Evolutionary conservation across 1,140 invertebrate species (phyloP).

Genomic region (Drosophila saltans): DNA sequence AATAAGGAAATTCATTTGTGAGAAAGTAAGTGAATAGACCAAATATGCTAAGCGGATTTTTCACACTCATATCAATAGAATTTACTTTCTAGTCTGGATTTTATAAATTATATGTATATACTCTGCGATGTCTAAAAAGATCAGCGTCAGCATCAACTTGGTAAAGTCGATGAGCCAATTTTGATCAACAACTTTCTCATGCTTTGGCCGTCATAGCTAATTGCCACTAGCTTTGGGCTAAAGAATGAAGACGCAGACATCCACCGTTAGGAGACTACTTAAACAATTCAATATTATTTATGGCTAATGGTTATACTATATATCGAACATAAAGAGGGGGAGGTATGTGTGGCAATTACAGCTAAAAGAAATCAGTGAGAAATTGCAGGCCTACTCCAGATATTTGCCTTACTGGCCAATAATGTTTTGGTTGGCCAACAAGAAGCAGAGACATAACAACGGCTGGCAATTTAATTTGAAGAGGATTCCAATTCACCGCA

Average conservation of each 20-base stretch:
- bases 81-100: conserved; percentile 81
- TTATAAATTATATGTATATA: conserved; percentile 28
- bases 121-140: conserved; percentile 20
- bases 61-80: conserved; percentile 46
- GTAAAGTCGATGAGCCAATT: conserved; percentile 38
- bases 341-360: conserved; percentile 56
- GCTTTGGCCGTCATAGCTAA: conserved; percentile 62
- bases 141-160: neutral
- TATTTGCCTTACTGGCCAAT: conserved; percentile 34
- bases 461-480: conserved; percentile 65
- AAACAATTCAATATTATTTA: conserved; percentile 57
- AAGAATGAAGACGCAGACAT: conserved; percentile 52
- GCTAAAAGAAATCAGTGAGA: conserved; percentile 81
- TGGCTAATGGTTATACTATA: conserved; percentile 38
- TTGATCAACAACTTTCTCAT: conserved; percentile 79
- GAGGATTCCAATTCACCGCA: conserved; percentile 59
- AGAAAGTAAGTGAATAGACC: conserved; percentile 61
- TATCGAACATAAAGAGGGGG: no score
- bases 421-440: conserved; percentile 44
- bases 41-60: conserved; percentile 69
- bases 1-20: conserved; percentile 35
- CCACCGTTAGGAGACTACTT: conserved; percentile 69
- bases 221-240: conserved; percentile 46
- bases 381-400: conserved; percentile 77
- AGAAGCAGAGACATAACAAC: conserved; percentile 33